Conservation (phyloP, 1,140 invertebrate genomes). For the Homalodisca vitripennis region DNA sequence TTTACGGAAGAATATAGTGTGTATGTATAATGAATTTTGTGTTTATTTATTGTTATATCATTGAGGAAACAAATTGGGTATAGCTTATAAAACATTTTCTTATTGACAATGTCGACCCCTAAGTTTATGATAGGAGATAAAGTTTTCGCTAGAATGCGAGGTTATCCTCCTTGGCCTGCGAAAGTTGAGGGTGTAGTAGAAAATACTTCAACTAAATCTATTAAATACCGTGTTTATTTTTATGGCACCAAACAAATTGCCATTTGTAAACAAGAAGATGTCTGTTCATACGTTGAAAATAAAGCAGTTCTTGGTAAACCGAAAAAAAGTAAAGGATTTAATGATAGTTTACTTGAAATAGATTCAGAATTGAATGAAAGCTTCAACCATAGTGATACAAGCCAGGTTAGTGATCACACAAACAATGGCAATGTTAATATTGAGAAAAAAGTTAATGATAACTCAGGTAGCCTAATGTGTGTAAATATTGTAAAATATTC, state of each 20-base stretch:
- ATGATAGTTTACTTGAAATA: conserved; percentile 65
- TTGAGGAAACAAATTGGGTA: too few species aligned
- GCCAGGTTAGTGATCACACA: too few species aligned
- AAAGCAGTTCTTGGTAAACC: conserved; percentile 66
- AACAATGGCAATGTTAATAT: too few species aligned
- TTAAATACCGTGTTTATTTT: conserved; percentile 91
- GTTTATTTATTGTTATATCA: too few species aligned
- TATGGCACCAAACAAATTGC: conserved; percentile 92
- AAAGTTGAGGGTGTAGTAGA: conserved; percentile 67
- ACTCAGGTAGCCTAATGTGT: too few species aligned
- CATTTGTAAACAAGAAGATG: conserved; percentile 53
- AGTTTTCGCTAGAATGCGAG: conserved; percentile 94
- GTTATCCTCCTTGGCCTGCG: conserved; percentile 94
- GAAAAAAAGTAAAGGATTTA: conserved; percentile 61
- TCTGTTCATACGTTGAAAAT: conserved; percentile 56
- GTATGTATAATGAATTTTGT: too few species aligned
- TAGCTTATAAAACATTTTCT: too few species aligned
- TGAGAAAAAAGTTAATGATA: too few species aligned
- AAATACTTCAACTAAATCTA: conserved; percentile 69
- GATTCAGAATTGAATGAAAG: conserved; percentile 51
- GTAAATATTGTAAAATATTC: too few species aligned
- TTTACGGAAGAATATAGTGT: too few species aligned
- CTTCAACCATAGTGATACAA: too few species aligned
- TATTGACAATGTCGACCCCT: neutral
- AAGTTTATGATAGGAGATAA: conserved; percentile 64